Base-by-base conservation (phyloP, 2,113 vertebrate genomes). In the Alligator sinensis region DNA sequence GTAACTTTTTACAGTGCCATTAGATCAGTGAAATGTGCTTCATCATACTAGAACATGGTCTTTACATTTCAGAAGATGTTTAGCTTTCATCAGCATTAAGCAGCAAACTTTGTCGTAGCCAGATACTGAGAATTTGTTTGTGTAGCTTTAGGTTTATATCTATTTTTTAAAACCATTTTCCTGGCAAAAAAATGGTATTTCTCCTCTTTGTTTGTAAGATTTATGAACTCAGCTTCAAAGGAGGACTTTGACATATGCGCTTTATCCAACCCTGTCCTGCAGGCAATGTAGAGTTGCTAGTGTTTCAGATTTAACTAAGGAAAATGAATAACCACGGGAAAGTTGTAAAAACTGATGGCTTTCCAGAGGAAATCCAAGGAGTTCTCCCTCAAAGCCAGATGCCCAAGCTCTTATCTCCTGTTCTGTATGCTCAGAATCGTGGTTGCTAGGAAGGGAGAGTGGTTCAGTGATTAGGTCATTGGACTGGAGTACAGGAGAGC, bases 51-150 rank as follows among this genome's bases (percentile, higher is more conserved):
- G 27, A 22, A 14, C 60, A n/a, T 91, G 90, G 86, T 91, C 27
- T 16, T 96, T 95, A 80, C 28, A 70, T 95, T 95, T 90, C 87
- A 92, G 94, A 91, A 96, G 75, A 78, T 54, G 64, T 94, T 83
- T 86, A 78, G 59, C 87, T 74, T 96, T 87, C 34, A 55, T 93
- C 89, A 88, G 28, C 87, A 87, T 66, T 91, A 92, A 94, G 77
- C 16, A 34, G 10, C 88, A 59, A 54, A 82, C 92, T 92, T 88
- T 88, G 18, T 70, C 57, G 5, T 18, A 30, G 22, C 61, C 75
- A 84, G n/a, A 81, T 88, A 58, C 90, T 93, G 79, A 86, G 92
- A 81, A 93, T 90, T 89, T 94, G 58, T 95, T 89, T 91, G 11
- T 87, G 14, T 92, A 86, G 61, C 77, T 91, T 82, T 84, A 85